Percentiles rank a stretch among this genome's conserved stretches.
Conservation (phyloP, 1,140 invertebrate genomes). For the Rhizoglyphus robini region DNA sequence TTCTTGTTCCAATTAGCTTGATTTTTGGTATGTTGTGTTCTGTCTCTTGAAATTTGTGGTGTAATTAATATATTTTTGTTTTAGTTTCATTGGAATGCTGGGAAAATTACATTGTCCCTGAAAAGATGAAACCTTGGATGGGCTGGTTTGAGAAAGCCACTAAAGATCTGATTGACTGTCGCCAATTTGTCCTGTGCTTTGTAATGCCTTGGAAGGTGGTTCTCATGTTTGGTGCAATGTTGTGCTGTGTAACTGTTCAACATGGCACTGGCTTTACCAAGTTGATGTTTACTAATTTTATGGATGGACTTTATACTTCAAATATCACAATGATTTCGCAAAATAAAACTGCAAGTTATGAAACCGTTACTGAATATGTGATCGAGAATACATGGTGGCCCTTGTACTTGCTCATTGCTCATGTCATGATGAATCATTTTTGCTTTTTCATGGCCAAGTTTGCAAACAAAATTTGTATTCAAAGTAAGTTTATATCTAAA, state of each 20-base stretch:
- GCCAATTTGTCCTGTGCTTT: slow-evolving; percentile 75
- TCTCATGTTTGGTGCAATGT: slow-evolving; percentile 54
- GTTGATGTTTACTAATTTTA: slow-evolving; percentile 6
- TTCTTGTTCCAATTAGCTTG: slow-evolving; percentile 52
- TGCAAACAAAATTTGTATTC: too few species aligned
- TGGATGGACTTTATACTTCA: not conserved
- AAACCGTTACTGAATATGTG: slow-evolving; percentile 1
- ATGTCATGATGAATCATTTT: too few species aligned
- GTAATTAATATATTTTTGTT: not conserved
- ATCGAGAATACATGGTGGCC: not conserved
- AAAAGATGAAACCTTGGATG: slow-evolving; percentile 45
- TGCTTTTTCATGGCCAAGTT: too few species aligned
- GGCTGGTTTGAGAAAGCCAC: slow-evolving; percentile 56
- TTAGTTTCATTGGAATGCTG: slow-evolving; percentile 84
- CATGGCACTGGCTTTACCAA: slow-evolving; percentile 46
- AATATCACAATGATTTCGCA: not conserved
- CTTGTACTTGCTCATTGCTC: too few species aligned
- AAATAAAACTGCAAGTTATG: not conserved
- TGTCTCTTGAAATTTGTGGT: not conserved
- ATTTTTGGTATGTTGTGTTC: slow-evolving; percentile 32
- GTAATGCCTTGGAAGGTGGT: slow-evolving; percentile 75
- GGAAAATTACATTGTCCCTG: slow-evolving; percentile 72
- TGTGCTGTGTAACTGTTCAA: slow-evolving; percentile 51
- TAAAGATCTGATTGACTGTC: slow-evolving; percentile 56
- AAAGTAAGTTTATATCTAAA: too few species aligned